A percentile compares a stretch with the other conserved stretches of the same genome.
Evolutionary conservation across 2,888 invertebrate species (phyloP).

Genomic region (Ichneumoninae sp.): DNA sequence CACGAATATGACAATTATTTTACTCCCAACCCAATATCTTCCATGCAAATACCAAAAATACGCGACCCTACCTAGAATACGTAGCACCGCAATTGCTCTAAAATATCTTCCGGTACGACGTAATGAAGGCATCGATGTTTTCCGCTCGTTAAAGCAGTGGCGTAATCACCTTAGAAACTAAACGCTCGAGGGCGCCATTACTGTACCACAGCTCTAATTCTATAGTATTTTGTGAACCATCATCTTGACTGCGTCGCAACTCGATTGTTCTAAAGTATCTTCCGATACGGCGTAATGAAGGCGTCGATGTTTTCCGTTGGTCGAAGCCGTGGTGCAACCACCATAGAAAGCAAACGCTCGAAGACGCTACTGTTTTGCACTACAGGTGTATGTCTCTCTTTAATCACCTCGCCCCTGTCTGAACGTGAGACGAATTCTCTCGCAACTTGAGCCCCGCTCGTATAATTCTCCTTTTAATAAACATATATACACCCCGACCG

Average conservation of each 20-base stretch:
- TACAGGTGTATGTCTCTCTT: background rate
- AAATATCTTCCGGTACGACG: background rate
- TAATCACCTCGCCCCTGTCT: background rate
- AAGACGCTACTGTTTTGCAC: background rate
- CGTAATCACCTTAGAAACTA: background rate
- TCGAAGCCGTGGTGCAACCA: background rate
- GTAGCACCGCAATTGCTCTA: background rate
- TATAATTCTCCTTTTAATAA: constrained; percentile 1
- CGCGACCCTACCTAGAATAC: background rate
- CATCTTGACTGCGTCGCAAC: background rate
- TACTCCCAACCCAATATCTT: too few relatives aligned
- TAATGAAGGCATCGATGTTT: background rate
- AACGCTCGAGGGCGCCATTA: background rate
- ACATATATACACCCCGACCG: background rate
- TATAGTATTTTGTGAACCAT: background rate
- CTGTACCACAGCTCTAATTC: background rate
- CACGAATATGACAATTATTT: too few relatives aligned
- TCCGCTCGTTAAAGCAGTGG: background rate
- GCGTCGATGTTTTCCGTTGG: background rate
- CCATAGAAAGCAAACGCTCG: background rate
- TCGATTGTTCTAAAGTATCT: background rate
- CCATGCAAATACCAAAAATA: too few relatives aligned
- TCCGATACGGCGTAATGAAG: background rate
- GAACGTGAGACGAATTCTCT: constrained; percentile 3
- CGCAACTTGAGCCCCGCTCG: background rate